Evolutionary conservation across 2,797 vertebrate genomes (phyloP), one percentile per base, ranked within the genome.

Genomic region (Poecilia velifera): DNA sequence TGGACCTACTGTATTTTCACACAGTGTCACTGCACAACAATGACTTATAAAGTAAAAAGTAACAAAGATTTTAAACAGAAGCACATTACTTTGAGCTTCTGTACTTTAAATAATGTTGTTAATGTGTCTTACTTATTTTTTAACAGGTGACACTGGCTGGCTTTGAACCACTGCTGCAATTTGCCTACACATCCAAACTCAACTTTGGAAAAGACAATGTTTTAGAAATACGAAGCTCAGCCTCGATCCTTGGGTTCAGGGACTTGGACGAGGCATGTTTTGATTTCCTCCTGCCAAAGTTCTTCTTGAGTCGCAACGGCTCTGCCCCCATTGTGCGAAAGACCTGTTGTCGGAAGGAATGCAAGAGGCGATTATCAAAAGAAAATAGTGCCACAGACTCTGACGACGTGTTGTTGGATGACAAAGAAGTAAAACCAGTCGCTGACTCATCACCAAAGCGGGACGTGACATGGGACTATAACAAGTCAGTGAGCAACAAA

Each of bases 131-230:
- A 13, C 85, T 45, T 88, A 1, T 4, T 83, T 41, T 84, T 75
- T 81, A 34, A 45, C 84, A 99, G 98, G 97, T 99, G 80, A 97
- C 97, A 2, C 93, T 92, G 47, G 96, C 96, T 87, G 98, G 98
- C 83, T 99, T 99, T 89, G 96, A 97, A 78, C 97, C 98, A 64
- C 91, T 99, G 84, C 95, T 99, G 88, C 96, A 97, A 75, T 99
- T 99, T 92, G 97, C 97, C 72, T 99, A 99, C 94, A 98, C 97
- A 2, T 97, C 98, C 76, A 98, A 98, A 84, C 97, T 99, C 59
- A 91, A 95, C 86, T 96, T 99, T 70, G 96, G 94, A 82, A 98
- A 97, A 95, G 96, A 97, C 36, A 95, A 97, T 74, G 97, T 98
- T 84, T 90, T 97, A n/a, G 97, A 98, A 74, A 96, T 99, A 43